phyloP scores from a whole-genome alignment of 2,113 vertebrate species.

The Archocentrus centrarchus region DNA sequence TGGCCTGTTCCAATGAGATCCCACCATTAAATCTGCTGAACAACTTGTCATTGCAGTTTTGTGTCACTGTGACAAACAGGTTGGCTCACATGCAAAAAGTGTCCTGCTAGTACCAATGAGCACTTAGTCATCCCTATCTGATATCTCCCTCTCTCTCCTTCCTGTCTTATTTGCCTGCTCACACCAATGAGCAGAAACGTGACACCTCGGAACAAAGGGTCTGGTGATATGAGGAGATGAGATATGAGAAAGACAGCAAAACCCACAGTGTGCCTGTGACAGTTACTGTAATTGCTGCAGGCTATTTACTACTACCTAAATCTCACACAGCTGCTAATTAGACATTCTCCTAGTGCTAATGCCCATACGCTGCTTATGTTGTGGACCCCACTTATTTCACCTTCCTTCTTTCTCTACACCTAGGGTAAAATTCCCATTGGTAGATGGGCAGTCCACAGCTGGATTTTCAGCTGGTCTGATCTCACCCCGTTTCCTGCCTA shows the following conservation, averaged over 20 bases:
- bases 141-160: conserved; percentile 9
- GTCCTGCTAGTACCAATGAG: conserved; percentile 9
- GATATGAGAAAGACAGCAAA: conserved; percentile 23
- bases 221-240: conserved; percentile 41
- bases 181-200: conserved; percentile 19
- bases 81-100: conserved; percentile 12
- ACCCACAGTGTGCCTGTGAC: conserved; percentile 2
- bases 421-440: neutral
- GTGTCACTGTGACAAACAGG: neutral
- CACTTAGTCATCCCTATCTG: conserved; percentile 28
- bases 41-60: neutral
- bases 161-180: conserved; percentile 16
- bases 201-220: conserved; percentile 50
- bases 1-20: neutral
- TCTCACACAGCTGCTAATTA: conserved; percentile 40
- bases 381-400: neutral
- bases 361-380: neutral
- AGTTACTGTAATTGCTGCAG: conserved; percentile 22
- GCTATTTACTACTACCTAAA: conserved; percentile 7
- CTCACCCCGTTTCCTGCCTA: neutral
- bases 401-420: neutral
- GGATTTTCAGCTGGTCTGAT: neutral
- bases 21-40: neutral
- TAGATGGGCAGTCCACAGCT: neutral
- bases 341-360: conserved; percentile 2